Evolutionary conservation across 2,113 vertebrate species (phyloP).

Genomic region (Sander vitreus): DNA sequence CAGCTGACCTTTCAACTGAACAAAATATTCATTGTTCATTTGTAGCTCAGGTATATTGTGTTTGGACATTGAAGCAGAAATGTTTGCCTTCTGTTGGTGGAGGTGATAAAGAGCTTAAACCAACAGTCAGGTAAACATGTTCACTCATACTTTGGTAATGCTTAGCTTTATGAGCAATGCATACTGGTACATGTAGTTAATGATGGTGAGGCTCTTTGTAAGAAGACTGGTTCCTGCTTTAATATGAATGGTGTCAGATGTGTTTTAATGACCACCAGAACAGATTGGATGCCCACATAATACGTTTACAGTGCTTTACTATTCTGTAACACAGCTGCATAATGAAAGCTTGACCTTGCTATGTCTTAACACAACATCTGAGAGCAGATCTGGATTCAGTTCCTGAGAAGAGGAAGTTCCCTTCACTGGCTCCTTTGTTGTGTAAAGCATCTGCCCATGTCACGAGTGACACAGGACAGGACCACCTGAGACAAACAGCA

Average conservation of each 20-base stretch:
- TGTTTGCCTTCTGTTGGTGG: slow-evolving; percentile 28
- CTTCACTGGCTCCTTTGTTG: slow-evolving; percentile 57
- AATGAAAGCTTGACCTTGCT: not conserved
- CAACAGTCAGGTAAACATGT: slow-evolving; percentile 49
- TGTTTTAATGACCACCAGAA: not conserved
- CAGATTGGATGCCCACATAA: not conserved
- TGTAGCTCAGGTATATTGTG: slow-evolving; percentile 12
- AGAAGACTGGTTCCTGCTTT: not conserved
- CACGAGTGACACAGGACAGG: slow-evolving; percentile 56
- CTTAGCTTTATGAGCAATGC: slow-evolving; percentile 13
- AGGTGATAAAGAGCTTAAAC: slow-evolving; percentile 41
- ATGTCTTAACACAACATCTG: slow-evolving; percentile 4
- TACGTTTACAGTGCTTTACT: not conserved
- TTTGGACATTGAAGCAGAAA: slow-evolving; percentile 36
- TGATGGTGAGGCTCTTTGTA: not conserved
- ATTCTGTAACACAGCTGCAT: not conserved
- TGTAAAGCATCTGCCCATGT: slow-evolving; percentile 67
- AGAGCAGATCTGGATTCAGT: slow-evolving; percentile 40
- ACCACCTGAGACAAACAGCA: slow-evolving; percentile 70
- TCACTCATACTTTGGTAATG: not conserved
- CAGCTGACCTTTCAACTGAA: not conserved
- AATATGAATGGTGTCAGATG: not conserved
- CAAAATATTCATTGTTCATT: slow-evolving; percentile 12
- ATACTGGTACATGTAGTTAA: not conserved
- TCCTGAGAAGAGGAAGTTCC: slow-evolving; percentile 59